A percentile compares a stretch with the other conserved stretches of the same genome.
These are phyloP conservation scores for Entomyzon cyanotis DNA, from an alignment of 2,113 vertebrate genomes.

Conservation along the genomic window DNA sequence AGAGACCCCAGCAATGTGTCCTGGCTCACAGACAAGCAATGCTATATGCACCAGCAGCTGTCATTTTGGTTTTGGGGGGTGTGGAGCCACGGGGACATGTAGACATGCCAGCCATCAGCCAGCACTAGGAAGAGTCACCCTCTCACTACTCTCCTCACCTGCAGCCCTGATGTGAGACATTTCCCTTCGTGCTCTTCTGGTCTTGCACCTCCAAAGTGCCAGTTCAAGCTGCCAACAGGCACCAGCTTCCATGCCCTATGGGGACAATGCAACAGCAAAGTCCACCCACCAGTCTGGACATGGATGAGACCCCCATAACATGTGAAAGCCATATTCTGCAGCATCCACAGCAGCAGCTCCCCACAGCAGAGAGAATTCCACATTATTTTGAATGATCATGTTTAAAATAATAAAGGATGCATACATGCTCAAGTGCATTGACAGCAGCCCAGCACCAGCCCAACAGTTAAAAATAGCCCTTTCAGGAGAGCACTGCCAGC, in stretches of 20 bases:
- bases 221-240: neutral
- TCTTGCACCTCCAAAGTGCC: neutral
- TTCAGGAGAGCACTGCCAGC: neutral
- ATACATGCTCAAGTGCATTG: neutral
- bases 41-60: fast-evolving
- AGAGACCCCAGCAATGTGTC: fast-evolving
- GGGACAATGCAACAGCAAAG: neutral
- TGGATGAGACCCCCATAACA: fast-evolving
- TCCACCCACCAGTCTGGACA: fast-evolving
- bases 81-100: fast-evolving
- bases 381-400: neutral
- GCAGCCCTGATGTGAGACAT: fast-evolving
- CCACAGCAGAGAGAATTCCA: neutral
- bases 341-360: neutral
- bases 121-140: neutral
- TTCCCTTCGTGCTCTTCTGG: neutral
- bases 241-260: neutral
- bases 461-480: constrained; percentile 24
- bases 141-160: neutral
- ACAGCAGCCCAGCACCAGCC: neutral
- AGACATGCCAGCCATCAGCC: neutral
- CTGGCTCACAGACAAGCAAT: neutral
- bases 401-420: neutral
- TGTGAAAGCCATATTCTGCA: neutral
- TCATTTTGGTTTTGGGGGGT: neutral